Base-by-base conservation (phyloP, 2,113 vertebrate species). In the Leptobrachium ailaonicum region DNA sequence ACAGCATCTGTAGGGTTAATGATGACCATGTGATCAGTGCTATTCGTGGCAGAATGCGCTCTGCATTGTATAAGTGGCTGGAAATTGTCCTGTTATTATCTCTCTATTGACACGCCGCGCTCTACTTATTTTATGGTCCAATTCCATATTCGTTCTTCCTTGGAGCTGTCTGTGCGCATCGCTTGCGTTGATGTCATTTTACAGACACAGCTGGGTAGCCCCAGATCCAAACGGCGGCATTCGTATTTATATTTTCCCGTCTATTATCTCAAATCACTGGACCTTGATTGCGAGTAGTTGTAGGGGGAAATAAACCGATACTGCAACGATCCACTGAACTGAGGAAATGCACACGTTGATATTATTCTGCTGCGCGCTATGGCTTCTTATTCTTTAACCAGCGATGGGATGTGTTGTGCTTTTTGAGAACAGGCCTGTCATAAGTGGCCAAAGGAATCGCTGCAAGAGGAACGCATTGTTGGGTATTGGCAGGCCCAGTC, bases 41-140 rank as follows among this genome's bases (percentile, higher is more conserved):
- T 47, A 60, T 54, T 32, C 20, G 20, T 32, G 20, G 44, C 8
- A 66, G 41, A 75, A n/a, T 41, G 64, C 67, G 42, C 60, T 74
- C 50, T 81, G 53, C 69, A 72, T 11, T 4, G 47, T 62, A 64
- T 68, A 75, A 81, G 72, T 43, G 64, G 71, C 54, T 81, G 79
- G 78, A 81, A 75, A 81, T 81, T 13, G 79, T 41, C 73, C 73
- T 60, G 62, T 81, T 81, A 81, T 75, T 66, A 75, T 75, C 53
- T 81, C 72, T 81, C 69, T 64, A 50, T 71, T 69, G 79, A 81
- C 79, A 75, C 47, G 71, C 32, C 50, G 50, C 42, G 79, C 72
- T 81, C 79, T 5, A 54, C 54, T 81, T 64, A 56, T 50, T 81
- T 81, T 81, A 81, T 81, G 75, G 79, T 64, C 71, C 79, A 81